Evolutionary conservation across 2,888 invertebrate species (phyloP).

Genomic region (Mantis religiosa): DNA sequence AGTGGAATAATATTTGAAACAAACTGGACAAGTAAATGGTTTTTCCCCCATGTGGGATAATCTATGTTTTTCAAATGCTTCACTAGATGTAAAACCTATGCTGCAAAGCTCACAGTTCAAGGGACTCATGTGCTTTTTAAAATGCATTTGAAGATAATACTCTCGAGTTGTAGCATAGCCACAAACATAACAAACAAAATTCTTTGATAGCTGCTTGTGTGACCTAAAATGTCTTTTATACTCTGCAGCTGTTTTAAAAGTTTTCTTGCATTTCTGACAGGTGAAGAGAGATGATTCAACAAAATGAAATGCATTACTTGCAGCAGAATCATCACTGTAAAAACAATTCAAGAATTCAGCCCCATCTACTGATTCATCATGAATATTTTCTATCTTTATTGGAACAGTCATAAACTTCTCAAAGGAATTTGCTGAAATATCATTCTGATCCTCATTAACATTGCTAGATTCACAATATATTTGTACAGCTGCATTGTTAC

Average conservation of each 20-base stretch:
- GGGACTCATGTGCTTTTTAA: slow-evolving; percentile 50
- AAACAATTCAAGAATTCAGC: background rate
- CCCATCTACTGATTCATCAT: background rate
- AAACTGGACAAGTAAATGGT: slow-evolving; percentile 38
- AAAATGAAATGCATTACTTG: background rate
- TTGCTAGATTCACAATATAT: background rate
- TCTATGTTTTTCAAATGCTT: slow-evolving; percentile 34
- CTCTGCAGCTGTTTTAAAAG: background rate
- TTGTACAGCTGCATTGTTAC: background rate
- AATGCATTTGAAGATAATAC: slow-evolving; percentile 38
- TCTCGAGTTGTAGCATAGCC: slow-evolving; percentile 19
- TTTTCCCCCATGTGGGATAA: slow-evolving; percentile 28
- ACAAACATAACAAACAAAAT: slow-evolving; percentile 16
- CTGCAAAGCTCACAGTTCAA: slow-evolving; percentile 35
- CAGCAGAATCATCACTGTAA: background rate
- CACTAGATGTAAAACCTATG: slow-evolving; percentile 34
- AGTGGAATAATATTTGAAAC: slow-evolving; percentile 38
- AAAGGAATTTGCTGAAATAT: background rate
- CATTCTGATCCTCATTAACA: background rate
- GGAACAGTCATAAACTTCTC: background rate
- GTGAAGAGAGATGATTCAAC: background rate
- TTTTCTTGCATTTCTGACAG: background rate
- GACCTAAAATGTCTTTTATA: background rate
- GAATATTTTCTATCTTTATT: slow-evolving; percentile 1
- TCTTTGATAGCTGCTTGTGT: background rate